phyloP scores from a whole-genome alignment of 1,140 invertebrate genomes.

The Drosophila ercepeae region DNA sequence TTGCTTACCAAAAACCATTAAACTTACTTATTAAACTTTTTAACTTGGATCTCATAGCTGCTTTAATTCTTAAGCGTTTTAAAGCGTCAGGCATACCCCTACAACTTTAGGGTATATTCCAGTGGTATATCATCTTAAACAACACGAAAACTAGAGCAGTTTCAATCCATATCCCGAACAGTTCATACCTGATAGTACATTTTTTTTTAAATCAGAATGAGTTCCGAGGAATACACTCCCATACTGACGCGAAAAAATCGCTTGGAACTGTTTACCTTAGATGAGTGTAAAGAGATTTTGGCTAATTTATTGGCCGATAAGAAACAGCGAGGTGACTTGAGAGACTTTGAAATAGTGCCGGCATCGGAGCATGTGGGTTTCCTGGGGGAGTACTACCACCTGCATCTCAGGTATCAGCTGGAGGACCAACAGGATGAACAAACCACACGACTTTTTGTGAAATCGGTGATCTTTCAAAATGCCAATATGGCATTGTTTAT shows the following conservation, averaged over 20 bases:
- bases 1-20: too few relatives aligned
- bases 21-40: too few relatives aligned
- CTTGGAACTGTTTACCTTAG: slow-evolving; percentile 48
- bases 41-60: too few relatives aligned
- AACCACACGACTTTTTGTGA: slow-evolving; percentile 64
- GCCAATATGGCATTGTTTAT: slow-evolving; percentile 56
- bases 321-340: slow-evolving; percentile 26
- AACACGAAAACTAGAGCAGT: slow-evolving; percentile 33
- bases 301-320: slow-evolving; percentile 50
- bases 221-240: slow-evolving; percentile 33
- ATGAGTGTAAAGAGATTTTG: slow-evolving; percentile 64
- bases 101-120: neutral
- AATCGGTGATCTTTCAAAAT: slow-evolving; percentile 63
- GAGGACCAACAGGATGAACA: slow-evolving; percentile 16
- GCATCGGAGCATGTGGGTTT: slow-evolving; percentile 65
- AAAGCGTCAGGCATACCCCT: neutral
- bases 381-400: slow-evolving; percentile 72
- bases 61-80: too few relatives aligned
- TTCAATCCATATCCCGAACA: neutral
- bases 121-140: neutral
- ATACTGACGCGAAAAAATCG: slow-evolving; percentile 48
- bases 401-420: slow-evolving; percentile 55
- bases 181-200: neutral
- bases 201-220: slow-evolving; percentile 26
- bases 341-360: slow-evolving; percentile 54